A percentile compares a stretch with the other conserved stretches of the same genome.
Evolutionary conservation across 2,113 vertebrate genomes (phyloP).

Genomic region (Cranoglanis bouderius): DNA sequence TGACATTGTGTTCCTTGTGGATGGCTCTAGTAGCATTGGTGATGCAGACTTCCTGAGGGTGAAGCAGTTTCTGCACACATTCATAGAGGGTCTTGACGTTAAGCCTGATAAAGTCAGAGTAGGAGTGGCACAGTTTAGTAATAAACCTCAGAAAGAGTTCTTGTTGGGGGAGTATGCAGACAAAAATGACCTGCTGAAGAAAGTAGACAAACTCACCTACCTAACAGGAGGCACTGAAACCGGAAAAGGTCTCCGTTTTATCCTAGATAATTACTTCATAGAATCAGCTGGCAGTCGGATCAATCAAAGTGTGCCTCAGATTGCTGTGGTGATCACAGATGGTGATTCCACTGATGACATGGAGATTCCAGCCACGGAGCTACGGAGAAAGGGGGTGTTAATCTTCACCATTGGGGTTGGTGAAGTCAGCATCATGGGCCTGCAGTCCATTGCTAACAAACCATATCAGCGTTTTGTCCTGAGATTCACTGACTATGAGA

Average conservation of each 20-base stretch:
- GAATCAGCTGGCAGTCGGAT: conserved; percentile 67
- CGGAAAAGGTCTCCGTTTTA: conserved; percentile 73
- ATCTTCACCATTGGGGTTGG: conserved; percentile 77
- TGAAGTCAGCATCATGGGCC: conserved; percentile 54
- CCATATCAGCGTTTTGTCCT: conserved; percentile 72
- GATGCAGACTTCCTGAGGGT: conserved; percentile 70
- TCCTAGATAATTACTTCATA: conserved; percentile 68
- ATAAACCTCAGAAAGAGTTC: conserved; percentile 69
- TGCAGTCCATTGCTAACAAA: conserved; percentile 73
- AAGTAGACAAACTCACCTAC: conserved; percentile 67
- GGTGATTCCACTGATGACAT: conserved; percentile 75
- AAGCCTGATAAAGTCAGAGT: conserved; percentile 70
- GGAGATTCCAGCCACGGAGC: conserved; percentile 51
- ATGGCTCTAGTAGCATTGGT: conserved; percentile 76
- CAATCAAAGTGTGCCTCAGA: conserved; percentile 71
- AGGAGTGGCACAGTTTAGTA: conserved; percentile 77
- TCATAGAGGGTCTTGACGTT: conserved; percentile 73
- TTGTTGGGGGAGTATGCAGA: conserved; percentile 70
- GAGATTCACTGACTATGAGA: conserved; percentile 66
- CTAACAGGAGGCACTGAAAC: conserved; percentile 67
- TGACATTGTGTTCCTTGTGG: conserved; percentile 81
- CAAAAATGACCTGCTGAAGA: conserved; percentile 68
- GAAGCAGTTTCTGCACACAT: conserved; percentile 67
- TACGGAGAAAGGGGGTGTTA: conserved; percentile 70
- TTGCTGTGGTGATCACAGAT: conserved; percentile 78